These are phyloP conservation scores for Drosophila miranda DNA, from an alignment of 1,140 invertebrate species.

Conservation along the genomic window DNA sequence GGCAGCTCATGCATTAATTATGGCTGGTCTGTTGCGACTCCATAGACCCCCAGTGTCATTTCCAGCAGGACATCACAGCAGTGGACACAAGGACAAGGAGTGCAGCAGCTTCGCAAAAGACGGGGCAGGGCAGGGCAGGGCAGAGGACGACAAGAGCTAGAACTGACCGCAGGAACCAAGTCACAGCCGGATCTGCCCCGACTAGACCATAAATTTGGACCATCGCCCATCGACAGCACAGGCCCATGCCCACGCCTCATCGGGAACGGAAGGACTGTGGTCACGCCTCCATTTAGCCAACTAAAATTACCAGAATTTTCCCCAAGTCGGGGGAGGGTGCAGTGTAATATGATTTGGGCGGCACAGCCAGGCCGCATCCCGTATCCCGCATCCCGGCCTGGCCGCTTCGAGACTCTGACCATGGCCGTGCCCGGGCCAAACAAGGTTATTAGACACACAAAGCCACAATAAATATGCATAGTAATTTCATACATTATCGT, in stretches of 20 bases:
- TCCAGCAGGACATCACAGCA: constrained; percentile 33
- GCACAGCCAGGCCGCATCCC: not conserved
- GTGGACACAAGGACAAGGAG: too few relatives aligned
- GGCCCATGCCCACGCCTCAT: not conserved
- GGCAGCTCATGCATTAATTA: constrained; percentile 79
- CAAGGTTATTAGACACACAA: constrained; percentile 58
- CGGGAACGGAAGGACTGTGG: constrained; percentile 23
- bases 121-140: constrained; percentile 24
- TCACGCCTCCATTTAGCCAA: constrained; percentile 69
- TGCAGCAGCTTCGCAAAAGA: too few relatives aligned
- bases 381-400: too few relatives aligned
- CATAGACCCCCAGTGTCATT: constrained; percentile 36
- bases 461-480: constrained; percentile 73
- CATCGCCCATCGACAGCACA: not conserved
- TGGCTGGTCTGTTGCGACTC: constrained; percentile 75
- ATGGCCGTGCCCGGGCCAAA: constrained; percentile 12
- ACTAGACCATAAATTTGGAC: constrained; percentile 33
- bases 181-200: too few relatives aligned
- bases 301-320: constrained; percentile 61
- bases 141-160: too few relatives aligned
- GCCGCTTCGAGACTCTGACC: not conserved
- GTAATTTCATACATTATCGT: constrained; percentile 69
- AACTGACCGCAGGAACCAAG: too few relatives aligned
- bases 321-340: not conserved
- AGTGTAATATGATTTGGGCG: constrained; percentile 52